phyloP scores from a whole-genome alignment of 2,797 vertebrate species.

The Sebastes alutus region DNA sequence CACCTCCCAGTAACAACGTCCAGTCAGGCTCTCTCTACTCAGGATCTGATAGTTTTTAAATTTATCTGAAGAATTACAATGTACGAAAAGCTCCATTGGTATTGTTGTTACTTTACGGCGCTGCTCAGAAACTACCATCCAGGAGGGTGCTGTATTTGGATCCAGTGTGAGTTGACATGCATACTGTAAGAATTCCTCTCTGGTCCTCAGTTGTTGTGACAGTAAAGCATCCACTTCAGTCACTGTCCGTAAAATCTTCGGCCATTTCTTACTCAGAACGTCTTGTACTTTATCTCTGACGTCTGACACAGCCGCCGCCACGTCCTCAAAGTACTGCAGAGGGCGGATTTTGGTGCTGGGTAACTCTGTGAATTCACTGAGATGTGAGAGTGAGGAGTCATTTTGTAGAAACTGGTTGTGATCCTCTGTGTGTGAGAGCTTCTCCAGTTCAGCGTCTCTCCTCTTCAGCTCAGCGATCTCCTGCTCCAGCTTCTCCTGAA shows the following conservation, averaged over 20 bases:
- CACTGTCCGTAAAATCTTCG: background rate
- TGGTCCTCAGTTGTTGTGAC: background rate
- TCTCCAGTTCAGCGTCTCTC: no score
- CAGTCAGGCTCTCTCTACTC: background rate
- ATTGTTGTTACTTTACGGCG: background rate
- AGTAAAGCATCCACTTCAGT: constrained; percentile 1
- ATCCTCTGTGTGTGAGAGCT: background rate
- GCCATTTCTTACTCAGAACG: background rate
- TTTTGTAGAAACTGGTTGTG: background rate
- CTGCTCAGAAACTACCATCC: background rate
- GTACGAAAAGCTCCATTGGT: accelerated
- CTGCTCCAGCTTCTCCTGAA: no score
- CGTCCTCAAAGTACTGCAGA: background rate
- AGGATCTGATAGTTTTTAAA: background rate
- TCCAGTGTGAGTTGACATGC: background rate
- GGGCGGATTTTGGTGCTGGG: background rate
- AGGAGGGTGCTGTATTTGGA: background rate
- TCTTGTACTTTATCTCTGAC: background rate
- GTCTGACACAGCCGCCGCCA: background rate
- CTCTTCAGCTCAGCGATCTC: no score
- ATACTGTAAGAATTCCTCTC: constrained; percentile 9
- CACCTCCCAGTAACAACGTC: constrained; percentile 5
- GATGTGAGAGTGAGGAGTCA: background rate
- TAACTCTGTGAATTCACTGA: background rate
- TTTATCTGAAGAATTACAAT: accelerated